Conservation (phyloP, 2,888 invertebrate species). For the Andrena hattorfiana region DNA sequence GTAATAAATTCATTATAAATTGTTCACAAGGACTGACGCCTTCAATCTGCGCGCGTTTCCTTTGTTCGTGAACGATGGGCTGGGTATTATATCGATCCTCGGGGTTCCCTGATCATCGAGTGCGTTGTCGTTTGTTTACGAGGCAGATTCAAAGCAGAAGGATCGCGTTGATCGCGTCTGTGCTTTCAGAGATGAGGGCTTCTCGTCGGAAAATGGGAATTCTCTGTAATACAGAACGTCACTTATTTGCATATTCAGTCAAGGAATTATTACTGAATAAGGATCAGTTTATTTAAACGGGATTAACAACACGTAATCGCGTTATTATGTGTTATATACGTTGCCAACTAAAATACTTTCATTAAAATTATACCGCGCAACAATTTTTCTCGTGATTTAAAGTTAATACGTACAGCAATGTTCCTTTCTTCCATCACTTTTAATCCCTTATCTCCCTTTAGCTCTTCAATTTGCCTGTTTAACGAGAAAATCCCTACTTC, state of each 20-base stretch:
- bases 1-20: constrained; percentile 46
- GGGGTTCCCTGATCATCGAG: constrained; percentile 1
- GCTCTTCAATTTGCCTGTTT: too few species aligned
- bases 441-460: too few species aligned
- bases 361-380: too few species aligned
- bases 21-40: constrained; percentile 13
- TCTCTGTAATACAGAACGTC: not conserved
- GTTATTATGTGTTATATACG: too few species aligned
- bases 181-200: not conserved
- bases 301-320: too few species aligned
- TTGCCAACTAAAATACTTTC: too few species aligned
- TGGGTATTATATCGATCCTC: not conserved
- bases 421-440: too few species aligned
- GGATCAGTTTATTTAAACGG: too few species aligned
- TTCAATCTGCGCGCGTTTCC: not conserved
- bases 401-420: too few species aligned
- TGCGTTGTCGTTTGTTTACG: constrained; percentile 13
- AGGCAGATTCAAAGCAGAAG: constrained; percentile 10
- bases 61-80: constrained; percentile 19
- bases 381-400: too few species aligned
- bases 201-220: not conserved
- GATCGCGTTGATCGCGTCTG: constrained; percentile 4
- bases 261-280: not conserved
- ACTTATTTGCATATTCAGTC: not conserved
- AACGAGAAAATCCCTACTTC: too few species aligned